Evolutionary conservation across 2,113 vertebrate genomes (phyloP), one percentile per base, ranked within the genome.

Genomic region (Sinocyclocheilus grahami): DNA sequence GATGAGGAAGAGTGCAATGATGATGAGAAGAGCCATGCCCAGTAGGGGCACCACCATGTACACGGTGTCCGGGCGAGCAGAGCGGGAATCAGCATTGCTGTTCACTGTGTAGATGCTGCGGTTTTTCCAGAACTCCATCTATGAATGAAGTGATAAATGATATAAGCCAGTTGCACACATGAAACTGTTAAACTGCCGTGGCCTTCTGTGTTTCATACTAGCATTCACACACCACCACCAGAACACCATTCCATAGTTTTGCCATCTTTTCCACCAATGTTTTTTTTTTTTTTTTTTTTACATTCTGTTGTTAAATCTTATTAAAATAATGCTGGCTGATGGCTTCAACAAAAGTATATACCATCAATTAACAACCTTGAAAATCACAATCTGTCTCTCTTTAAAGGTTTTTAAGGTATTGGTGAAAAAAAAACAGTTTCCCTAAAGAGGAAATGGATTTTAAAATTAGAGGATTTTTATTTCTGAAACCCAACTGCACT

Each of bases 41-140:
- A 98, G 92, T 63, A 98, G 94, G 0, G 96, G 97, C 53, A 97
- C 94, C 78, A 94, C 91, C 95, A 97, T 96, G 0, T 97, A 97
- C 90, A 97, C 95, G 9, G 95, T 95, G 0, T 97, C 96, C 0
- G 95, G 95, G 5, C 89, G 95, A 87, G 94, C 95, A 0, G 91
- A 91, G 69, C 87, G 92, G 8, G 95, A 93, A 2, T 95, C 93
- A 0, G 93, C 93, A 89, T 95, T 95, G 88, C 90, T 93, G 92
- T 95, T 96, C 84, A 96, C 95, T 0, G 96, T 95, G 90, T 95
- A 96, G 86, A 96, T 90, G 30, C 87, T 92, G 76, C 96, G 96
- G 46, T 93, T 95, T 89, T 96, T 97, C 97, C 97, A 97, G 76
- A 97, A 97, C 92, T 97, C 97, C 96, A 97, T 97, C 97, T 97